Conservation (phyloP, 2,888 invertebrate genomes). For the Pyrochroa serraticornis region DNA sequence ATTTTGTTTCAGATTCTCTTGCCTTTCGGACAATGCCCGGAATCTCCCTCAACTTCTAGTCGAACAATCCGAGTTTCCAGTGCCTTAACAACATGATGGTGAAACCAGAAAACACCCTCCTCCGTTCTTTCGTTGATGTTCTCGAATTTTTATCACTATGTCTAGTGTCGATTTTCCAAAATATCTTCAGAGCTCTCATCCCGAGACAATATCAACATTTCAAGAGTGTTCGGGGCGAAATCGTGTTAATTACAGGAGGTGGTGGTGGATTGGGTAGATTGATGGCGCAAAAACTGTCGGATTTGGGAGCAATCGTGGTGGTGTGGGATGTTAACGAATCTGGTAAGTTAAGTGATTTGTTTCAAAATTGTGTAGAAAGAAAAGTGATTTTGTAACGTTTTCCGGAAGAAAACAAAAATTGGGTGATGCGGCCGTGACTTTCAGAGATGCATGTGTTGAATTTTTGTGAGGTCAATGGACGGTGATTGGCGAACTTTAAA, state of each 20-base stretch:
- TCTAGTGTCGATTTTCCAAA: conserved; percentile 54
- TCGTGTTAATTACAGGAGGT: conserved; percentile 88
- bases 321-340: conserved; percentile 89
- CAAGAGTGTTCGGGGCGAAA: conserved; percentile 75
- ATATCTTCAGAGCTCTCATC: conserved; percentile 58
- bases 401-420: too few relatives aligned
- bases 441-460: too few relatives aligned
- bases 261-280: conserved; percentile 86
- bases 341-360: conserved; percentile 63
- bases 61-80: neutral
- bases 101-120: neutral
- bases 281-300: conserved; percentile 74
- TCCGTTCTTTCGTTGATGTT: conserved; percentile 62
- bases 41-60: conserved; percentile 5
- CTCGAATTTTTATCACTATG: conserved; percentile 50
- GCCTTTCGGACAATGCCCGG: conserved; percentile 1
- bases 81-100: conserved; percentile 4
- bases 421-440: too few relatives aligned
- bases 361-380: too few relatives aligned
- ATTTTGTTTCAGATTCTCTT: neutral
- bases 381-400: too few relatives aligned
- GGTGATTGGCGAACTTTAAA: too few relatives aligned
- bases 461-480: too few relatives aligned
- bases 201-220: conserved; percentile 67
- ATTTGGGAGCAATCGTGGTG: conserved; percentile 79